Evolutionary conservation across 2,113 vertebrate species (phyloP).

Genomic region (Sakesphorus luctuosus): DNA sequence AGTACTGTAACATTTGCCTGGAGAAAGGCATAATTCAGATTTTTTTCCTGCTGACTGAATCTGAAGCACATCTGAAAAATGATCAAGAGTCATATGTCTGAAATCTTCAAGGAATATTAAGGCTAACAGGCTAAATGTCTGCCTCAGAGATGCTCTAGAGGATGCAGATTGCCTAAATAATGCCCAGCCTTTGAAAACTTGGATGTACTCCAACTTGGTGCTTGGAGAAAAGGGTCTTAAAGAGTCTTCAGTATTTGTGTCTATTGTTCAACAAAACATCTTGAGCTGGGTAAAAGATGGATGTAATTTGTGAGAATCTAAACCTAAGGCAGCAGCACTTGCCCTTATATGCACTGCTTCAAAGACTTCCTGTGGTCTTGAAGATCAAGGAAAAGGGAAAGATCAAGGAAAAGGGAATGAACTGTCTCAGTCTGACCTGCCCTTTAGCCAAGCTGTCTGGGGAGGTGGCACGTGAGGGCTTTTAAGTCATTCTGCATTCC

Average conservation of each 20-base stretch:
- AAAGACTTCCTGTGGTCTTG: constrained; percentile 53
- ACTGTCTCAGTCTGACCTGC: constrained; percentile 25
- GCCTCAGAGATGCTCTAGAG: not conserved
- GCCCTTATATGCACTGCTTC: constrained; percentile 36
- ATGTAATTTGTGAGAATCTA: constrained; percentile 42
- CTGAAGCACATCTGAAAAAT: constrained; percentile 1
- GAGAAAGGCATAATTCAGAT: not conserved
- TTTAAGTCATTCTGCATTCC: not conserved
- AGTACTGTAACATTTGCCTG: not conserved
- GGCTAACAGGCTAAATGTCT: not conserved
- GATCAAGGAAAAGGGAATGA: constrained; percentile 50
- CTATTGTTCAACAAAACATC: constrained; percentile 21
- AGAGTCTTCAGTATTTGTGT: not conserved
- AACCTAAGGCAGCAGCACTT: constrained; percentile 31
- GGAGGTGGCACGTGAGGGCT: not conserved
- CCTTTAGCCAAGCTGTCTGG: constrained; percentile 21
- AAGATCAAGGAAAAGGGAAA: constrained; percentile 51
- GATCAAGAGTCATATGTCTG: not conserved
- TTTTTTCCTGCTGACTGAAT: not conserved
- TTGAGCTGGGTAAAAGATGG: constrained; percentile 17
- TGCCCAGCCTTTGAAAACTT: constrained; percentile 33
- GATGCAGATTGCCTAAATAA: not conserved
- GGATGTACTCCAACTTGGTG: not conserved
- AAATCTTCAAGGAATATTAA: constrained; percentile 9
- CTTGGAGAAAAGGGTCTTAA: not conserved